Percentiles rank a stretch among this genome's conserved stretches.
phyloP scores from a whole-genome alignment of 2,888 invertebrate genomes.

The Blomia tropicalis region DNA sequence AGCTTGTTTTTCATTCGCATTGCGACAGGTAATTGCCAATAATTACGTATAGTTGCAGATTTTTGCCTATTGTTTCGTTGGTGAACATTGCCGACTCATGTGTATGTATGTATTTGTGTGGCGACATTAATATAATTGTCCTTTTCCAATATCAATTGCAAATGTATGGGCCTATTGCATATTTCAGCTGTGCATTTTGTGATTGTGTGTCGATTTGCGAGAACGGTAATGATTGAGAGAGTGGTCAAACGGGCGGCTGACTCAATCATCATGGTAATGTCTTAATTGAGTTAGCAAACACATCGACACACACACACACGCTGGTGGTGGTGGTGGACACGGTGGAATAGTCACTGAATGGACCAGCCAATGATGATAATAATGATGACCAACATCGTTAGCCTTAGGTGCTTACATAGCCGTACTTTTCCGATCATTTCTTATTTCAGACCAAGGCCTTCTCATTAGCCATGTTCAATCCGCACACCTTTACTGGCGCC shows the following conservation, averaged over 20 bases:
- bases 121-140: no score
- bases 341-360: no score
- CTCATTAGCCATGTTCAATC: no score
- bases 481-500: not conserved
- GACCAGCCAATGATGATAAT: not conserved
- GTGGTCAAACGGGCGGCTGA: not conserved
- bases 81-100: not conserved
- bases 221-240: not conserved
- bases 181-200: no score
- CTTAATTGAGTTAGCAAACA: slow-evolving; percentile 6
- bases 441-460: no score
- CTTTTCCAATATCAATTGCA: no score
- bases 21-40: not conserved
- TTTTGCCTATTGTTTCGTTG: not conserved
- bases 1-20: not conserved
- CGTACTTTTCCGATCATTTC: no score
- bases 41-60: not conserved
- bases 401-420: not conserved
- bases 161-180: no score
- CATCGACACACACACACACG: no score
- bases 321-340: no score
- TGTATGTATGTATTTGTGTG: no score
- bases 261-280: slow-evolving; percentile 6
- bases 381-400: not conserved
- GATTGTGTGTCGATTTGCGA: no score